Conservation (phyloP, 1,140 invertebrate species). For the Artemia franciscana region DNA sequence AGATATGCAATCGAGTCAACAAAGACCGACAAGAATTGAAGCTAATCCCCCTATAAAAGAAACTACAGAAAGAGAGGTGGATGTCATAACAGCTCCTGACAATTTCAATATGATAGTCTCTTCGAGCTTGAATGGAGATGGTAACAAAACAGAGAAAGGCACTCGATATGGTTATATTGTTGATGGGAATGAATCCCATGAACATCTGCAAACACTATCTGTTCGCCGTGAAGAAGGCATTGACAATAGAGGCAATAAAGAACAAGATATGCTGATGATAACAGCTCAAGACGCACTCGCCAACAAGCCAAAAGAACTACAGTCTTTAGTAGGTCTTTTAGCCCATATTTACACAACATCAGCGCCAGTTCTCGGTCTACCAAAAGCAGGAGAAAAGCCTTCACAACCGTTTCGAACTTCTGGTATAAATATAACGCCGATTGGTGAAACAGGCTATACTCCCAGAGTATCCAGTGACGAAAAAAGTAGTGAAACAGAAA, state of each 20-base stretch:
- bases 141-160: not conserved
- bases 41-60: not conserved
- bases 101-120: conserved; percentile 2
- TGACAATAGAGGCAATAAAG: not conserved
- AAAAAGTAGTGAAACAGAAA: too few relatives aligned
- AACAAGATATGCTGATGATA: not conserved
- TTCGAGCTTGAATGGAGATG: not conserved
- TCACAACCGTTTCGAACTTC: not conserved
- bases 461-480: too few relatives aligned
- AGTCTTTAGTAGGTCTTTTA: not conserved
- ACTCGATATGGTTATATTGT: conserved; percentile 1
- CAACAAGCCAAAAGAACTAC: not conserved
- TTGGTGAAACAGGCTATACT: not conserved
- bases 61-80: not conserved
- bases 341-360: not conserved
- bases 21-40: not conserved
- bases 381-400: not conserved
- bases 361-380: not conserved
- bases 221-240: not conserved
- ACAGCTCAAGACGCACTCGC: not conserved
- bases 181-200: not conserved
- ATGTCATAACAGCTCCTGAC: conserved; percentile 1
- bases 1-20: not conserved
- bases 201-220: not conserved
- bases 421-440: not conserved